These are phyloP conservation scores for Montipora capricornis DNA, from an alignment of 64 coral and sea anemone genomes.

Conservation along the genomic window DNA sequence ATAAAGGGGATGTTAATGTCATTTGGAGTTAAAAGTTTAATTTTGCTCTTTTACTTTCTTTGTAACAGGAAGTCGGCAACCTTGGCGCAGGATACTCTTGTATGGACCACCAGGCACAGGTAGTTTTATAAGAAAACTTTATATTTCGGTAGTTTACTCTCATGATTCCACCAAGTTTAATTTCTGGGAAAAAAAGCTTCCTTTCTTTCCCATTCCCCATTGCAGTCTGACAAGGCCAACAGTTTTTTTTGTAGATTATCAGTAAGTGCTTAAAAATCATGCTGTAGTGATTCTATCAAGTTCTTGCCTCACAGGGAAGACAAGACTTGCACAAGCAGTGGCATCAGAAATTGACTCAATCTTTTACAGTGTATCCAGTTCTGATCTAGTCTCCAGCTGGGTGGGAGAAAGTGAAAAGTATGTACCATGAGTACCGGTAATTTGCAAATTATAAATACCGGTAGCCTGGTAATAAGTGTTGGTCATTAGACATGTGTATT, in stretches of 20 bases:
- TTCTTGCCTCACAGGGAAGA: slow-evolving; percentile 71
- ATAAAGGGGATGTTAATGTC: no score
- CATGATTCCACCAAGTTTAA: no score
- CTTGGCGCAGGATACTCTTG: slow-evolving; percentile 91
- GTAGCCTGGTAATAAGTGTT: no score
- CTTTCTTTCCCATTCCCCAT: no score
- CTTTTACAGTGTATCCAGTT: slow-evolving; percentile 97
- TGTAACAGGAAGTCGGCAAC: slow-evolving; percentile 75
- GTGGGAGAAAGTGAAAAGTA: slow-evolving; percentile 99
- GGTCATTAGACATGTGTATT: no score
- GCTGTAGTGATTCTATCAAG: neutral
- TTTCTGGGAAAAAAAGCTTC: no score
- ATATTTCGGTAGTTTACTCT: no score
- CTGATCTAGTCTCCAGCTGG: slow-evolving; percentile 98
- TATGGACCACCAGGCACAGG: slow-evolving; percentile 99
- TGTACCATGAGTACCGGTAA: neutral
- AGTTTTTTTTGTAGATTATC: no score
- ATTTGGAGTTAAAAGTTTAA: neutral
- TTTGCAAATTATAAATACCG: neutral
- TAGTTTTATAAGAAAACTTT: neutral
- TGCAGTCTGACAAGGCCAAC: no score
- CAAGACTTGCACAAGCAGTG: slow-evolving; percentile 97
- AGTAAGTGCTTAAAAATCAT: no score
- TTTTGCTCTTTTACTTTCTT: neutral
- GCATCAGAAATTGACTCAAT: slow-evolving; percentile 94